A percentile compares a stretch with the other conserved stretches of the same genome.
These are phyloP conservation scores for Protonemura montana DNA, from an alignment of 2,888 invertebrate species.

Conservation along the genomic window DNA sequence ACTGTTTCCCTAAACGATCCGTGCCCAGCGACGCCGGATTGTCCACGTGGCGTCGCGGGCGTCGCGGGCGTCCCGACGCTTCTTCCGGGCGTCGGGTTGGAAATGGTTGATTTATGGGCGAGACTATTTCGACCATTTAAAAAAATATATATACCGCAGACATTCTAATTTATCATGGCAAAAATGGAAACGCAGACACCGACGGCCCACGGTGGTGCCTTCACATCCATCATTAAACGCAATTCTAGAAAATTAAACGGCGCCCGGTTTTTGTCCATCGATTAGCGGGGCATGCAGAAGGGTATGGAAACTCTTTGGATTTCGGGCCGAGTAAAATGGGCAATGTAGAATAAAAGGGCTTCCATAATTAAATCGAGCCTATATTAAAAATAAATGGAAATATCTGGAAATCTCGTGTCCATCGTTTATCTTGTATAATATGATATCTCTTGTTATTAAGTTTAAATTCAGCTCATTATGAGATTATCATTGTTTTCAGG, in stretches of 20 bases:
- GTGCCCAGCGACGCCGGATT: neutral
- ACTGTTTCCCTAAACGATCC: neutral
- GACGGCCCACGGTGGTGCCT: neutral
- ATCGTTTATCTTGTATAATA: too few species aligned
- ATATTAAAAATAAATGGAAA: neutral
- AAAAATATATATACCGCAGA: neutral
- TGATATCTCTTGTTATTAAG: too few species aligned
- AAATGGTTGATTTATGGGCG: neutral
- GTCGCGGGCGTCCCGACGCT: neutral
- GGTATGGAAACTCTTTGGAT: neutral
- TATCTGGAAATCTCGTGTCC: neutral
- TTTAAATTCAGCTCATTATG: too few species aligned
- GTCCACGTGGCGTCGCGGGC: neutral
- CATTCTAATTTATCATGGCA: neutral
- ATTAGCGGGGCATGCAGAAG: neutral
- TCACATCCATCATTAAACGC: neutral
- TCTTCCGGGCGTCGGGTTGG: neutral
- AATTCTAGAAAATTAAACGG: neutral
- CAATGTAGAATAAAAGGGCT: neutral
- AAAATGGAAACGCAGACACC: neutral
- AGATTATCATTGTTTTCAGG: too few species aligned
- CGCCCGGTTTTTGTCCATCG: neutral
- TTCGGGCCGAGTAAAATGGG: neutral
- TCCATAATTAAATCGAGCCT: neutral
- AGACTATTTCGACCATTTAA: constrained; percentile 2